A percentile compares a stretch with the other conserved stretches of the same genome.
phyloP scores from a whole-genome alignment of 2,888 invertebrate species.

The Gonocerus acuteangulatus region DNA sequence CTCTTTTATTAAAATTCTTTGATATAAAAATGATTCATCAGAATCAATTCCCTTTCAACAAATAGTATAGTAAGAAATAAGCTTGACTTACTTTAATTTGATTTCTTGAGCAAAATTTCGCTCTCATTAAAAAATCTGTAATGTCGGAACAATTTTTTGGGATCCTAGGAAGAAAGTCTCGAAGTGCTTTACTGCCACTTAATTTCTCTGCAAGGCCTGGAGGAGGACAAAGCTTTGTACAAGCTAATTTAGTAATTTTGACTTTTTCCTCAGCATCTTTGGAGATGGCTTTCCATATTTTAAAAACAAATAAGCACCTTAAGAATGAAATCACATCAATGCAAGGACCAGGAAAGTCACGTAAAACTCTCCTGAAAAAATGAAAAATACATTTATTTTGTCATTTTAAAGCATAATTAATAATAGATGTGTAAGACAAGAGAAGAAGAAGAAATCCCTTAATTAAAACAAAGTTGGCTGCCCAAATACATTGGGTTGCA shows the following conservation, averaged over 20 bases:
- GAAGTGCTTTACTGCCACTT: neutral
- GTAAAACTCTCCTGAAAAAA: neutral
- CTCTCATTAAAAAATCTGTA: constrained; percentile 5
- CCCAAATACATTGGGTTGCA: no score
- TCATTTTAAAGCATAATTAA: neutral
- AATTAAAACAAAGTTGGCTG: no score
- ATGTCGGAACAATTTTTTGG: neutral
- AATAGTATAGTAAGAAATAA: no score
- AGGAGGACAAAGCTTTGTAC: neutral
- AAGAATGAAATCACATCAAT: neutral
- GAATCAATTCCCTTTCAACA: no score
- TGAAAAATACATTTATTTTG: neutral
- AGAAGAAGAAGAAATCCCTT: no score
- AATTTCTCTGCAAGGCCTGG: neutral
- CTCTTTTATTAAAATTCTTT: no score
- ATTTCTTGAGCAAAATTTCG: neutral
- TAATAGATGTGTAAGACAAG: no score
- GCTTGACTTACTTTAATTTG: neutral
- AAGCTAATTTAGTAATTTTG: neutral
- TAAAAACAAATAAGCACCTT: neutral
- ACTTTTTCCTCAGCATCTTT: neutral
- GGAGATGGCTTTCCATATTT: constrained; percentile 8
- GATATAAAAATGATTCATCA: no score
- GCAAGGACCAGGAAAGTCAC: neutral
- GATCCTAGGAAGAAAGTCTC: neutral